Conservation (phyloP, 2,113 vertebrate genomes). For the Emydura subglobosa region DNA sequence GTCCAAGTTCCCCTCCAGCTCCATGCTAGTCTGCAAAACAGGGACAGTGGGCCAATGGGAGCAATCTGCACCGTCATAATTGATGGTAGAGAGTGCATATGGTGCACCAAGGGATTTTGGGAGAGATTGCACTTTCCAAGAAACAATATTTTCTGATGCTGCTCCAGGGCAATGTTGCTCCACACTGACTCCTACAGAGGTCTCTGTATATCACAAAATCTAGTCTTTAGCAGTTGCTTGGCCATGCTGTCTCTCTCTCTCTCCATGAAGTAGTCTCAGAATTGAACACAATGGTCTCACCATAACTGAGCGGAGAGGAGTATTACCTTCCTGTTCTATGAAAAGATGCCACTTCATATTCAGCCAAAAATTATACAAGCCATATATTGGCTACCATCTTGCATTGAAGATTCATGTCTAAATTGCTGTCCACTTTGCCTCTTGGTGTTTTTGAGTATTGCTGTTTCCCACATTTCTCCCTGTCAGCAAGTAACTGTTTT, state of each 20-base stretch:
- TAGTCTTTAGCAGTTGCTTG: background rate
- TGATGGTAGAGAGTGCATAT: background rate
- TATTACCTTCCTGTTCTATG: background rate
- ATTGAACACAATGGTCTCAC: background rate
- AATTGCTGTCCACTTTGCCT: background rate
- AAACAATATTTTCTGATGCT: background rate
- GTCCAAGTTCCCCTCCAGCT: background rate
- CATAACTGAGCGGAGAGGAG: accelerated
- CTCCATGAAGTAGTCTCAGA: background rate
- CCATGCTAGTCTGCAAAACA: background rate
- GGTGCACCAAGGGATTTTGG: background rate
- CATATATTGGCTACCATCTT: background rate
- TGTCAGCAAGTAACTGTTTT: background rate
- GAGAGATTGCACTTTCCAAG: background rate
- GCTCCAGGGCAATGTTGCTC: background rate
- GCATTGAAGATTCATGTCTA: background rate
- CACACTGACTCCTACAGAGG: background rate
- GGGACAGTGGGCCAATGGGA: background rate
- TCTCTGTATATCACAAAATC: background rate
- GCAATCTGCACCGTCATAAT: background rate
- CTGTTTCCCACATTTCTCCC: background rate
- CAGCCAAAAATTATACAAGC: background rate
- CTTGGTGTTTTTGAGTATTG: background rate
- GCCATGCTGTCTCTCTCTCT: background rate
- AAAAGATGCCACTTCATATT: background rate